phyloP scores from a whole-genome alignment of 2,797 vertebrate species.

The Mormyrops attenuatus region DNA sequence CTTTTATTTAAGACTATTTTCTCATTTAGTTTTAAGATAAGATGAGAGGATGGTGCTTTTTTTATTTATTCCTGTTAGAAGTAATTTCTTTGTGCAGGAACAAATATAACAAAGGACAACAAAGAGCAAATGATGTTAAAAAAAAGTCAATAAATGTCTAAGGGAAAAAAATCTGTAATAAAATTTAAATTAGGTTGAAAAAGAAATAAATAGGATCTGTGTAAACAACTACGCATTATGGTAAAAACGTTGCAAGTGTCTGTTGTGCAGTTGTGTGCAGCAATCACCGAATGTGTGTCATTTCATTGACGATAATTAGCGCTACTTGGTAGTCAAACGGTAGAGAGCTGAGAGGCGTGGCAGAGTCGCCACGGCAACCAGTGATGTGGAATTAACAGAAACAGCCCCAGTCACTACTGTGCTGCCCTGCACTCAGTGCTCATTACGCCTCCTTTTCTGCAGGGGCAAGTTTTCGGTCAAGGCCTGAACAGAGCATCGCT shows the following conservation, averaged over 20 bases:
- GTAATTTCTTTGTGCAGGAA: neutral
- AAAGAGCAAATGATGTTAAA: neutral
- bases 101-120: neutral
- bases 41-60: neutral
- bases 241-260: neutral
- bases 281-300: neutral
- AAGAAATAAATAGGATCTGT: neutral
- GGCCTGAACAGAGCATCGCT: neutral
- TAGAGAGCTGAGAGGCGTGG: constrained; percentile 28
- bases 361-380: constrained; percentile 17
- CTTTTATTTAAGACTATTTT: neutral
- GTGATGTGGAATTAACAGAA: constrained; percentile 20
- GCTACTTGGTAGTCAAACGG: constrained; percentile 30
- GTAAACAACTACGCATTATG: neutral
- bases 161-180: neutral
- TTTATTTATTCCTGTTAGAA: neutral
- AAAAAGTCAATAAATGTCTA: neutral
- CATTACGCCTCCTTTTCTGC: neutral
- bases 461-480: neutral
- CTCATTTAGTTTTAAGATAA: neutral
- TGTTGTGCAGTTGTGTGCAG: neutral
- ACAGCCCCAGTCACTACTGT: constrained; percentile 20
- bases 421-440: neutral
- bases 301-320: neutral
- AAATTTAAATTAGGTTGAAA: neutral